phyloP scores from a whole-genome alignment of 2,888 invertebrate genomes.

The Tachina fera region DNA sequence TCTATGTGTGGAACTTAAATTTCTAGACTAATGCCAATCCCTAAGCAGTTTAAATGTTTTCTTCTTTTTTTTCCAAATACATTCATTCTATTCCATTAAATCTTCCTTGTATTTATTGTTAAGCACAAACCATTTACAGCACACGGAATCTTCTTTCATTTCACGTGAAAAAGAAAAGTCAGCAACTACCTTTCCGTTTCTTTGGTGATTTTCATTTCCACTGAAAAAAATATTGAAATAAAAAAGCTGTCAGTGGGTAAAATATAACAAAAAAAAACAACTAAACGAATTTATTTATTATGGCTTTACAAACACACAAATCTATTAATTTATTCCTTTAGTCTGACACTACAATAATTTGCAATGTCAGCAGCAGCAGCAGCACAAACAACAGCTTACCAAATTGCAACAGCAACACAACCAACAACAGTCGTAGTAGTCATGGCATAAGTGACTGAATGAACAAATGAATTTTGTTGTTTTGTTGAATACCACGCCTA shows the following conservation, averaged over 20 bases:
- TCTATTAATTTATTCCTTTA: constrained; percentile 18
- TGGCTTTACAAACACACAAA: constrained; percentile 2
- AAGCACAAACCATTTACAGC: no score
- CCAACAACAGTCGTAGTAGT: background rate
- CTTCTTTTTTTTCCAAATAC: no score
- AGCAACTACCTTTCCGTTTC: constrained; percentile 67
- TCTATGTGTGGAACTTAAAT: no score
- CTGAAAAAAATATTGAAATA: background rate
- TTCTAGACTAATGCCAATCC: no score
- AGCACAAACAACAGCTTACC: background rate
- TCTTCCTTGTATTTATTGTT: no score
- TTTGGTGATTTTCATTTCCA: constrained; percentile 64
- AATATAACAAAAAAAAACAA: background rate
- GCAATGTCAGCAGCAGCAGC: constrained; percentile 51
- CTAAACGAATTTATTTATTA: background rate
- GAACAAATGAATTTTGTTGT: constrained; percentile 46
- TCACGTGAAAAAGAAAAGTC: constrained; percentile 31
- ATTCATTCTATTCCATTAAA: no score
- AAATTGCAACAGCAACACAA: constrained; percentile 36
- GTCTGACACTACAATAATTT: constrained; percentile 57
- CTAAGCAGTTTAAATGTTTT: no score
- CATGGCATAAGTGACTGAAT: background rate
- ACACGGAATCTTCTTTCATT: background rate
- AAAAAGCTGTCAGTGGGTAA: constrained; percentile 1
- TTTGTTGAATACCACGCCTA: constrained; percentile 65